These are phyloP conservation scores for Batillaria attramentaria DNA, from an alignment of 1,140 invertebrate genomes.

Conservation along the genomic window DNA sequence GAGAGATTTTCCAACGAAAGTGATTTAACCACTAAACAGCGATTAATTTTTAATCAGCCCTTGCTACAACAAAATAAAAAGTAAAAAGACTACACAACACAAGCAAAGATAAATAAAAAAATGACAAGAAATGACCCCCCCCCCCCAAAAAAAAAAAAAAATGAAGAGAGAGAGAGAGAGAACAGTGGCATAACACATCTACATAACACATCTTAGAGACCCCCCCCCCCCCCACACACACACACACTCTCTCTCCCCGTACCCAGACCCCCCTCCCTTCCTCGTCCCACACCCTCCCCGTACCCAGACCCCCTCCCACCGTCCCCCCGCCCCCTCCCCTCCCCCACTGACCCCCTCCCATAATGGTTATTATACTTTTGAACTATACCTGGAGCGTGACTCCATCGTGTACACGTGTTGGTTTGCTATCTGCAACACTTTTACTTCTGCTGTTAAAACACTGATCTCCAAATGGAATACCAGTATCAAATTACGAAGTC, in stretches of 20 bases:
- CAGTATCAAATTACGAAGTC: neutral
- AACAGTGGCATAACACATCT: neutral
- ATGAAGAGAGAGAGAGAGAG: neutral
- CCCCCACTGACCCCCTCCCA: neutral
- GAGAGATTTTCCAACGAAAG: too few relatives aligned
- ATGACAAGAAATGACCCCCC: neutral
- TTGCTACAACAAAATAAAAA: too few relatives aligned
- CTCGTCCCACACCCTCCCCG: neutral
- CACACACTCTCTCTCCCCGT: neutral
- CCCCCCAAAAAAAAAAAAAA: neutral
- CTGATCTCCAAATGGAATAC: neutral
- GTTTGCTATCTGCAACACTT: neutral
- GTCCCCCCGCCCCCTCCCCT: neutral
- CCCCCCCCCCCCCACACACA: neutral
- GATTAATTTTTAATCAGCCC: too few relatives aligned
- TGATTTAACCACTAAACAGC: too few relatives aligned
- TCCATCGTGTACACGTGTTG: too few relatives aligned
- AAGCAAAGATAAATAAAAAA: too few relatives aligned
- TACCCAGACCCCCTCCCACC: neutral
- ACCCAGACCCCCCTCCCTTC: neutral
- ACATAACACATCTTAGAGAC: neutral
- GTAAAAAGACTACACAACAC: too few relatives aligned
- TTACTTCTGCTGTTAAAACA: neutral
- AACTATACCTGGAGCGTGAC: too few relatives aligned
- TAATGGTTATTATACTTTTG: neutral